Evolutionary conservation across 2,888 invertebrate species (phyloP).

Genomic region (Crematogaster levior): DNA sequence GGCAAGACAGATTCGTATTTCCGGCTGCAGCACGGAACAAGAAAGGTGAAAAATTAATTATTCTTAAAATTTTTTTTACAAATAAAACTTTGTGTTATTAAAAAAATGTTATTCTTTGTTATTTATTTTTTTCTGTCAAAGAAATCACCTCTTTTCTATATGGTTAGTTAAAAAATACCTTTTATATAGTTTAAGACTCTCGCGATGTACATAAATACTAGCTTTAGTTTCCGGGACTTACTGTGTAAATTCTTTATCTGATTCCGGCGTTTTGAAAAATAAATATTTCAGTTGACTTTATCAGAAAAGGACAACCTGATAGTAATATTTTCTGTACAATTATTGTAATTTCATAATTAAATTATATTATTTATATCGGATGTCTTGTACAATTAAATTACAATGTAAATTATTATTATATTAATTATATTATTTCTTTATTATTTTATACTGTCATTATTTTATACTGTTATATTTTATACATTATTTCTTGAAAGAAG

Average conservation of each 20-base stretch:
- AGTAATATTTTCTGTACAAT: not conserved
- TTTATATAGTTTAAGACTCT: too few relatives aligned
- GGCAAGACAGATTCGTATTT: slow-evolving; percentile 79
- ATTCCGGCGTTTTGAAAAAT: too few relatives aligned
- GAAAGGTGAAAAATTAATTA: slow-evolving; percentile 75
- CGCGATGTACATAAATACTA: too few relatives aligned
- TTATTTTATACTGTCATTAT: not conserved
- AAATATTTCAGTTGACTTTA: too few relatives aligned
- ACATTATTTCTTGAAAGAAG: not conserved
- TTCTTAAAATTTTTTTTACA: not conserved
- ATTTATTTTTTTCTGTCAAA: not conserved
- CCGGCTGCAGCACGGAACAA: slow-evolving; percentile 84
- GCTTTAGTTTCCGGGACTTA: too few relatives aligned
- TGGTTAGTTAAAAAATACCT: not conserved
- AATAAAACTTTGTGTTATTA: not conserved
- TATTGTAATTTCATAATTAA: not conserved
- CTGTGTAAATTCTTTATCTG: too few relatives aligned
- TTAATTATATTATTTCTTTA: not conserved
- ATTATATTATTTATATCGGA: not conserved
- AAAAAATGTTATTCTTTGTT: not conserved
- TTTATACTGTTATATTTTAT: not conserved
- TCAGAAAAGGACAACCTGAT: too few relatives aligned
- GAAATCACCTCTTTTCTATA: not conserved
- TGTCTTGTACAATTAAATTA: not conserved
- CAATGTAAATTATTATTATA: not conserved